These are phyloP conservation scores for Opisthocomus hoazin DNA, from an alignment of 2,113 vertebrate species.

Conservation along the genomic window DNA sequence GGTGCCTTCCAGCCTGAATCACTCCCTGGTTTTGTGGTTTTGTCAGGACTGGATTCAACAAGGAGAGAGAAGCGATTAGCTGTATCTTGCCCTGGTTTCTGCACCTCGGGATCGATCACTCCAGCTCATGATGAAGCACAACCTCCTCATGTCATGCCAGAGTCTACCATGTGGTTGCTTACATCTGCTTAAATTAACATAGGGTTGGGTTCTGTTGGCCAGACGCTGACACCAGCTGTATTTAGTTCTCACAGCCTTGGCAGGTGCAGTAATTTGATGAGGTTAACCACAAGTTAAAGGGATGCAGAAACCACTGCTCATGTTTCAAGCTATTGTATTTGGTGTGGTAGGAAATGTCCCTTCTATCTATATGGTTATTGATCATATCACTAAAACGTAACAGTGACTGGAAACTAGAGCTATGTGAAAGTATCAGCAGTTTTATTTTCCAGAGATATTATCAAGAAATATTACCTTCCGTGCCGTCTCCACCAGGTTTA, in stretches of 20 bases:
- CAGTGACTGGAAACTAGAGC: conserved; percentile 44
- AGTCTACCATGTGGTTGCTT: conserved; percentile 24
- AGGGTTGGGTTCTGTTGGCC: conserved; percentile 31
- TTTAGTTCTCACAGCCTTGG: conserved; percentile 60
- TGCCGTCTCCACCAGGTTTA: neutral
- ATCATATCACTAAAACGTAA: conserved; percentile 58
- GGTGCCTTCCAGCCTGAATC: neutral
- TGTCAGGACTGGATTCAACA: neutral
- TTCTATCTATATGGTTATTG: conserved; percentile 53
- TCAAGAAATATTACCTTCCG: neutral
- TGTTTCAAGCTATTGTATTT: conserved; percentile 48
- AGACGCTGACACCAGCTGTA: conserved; percentile 43
- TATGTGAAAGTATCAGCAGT: neutral
- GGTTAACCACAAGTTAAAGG: conserved; percentile 59
- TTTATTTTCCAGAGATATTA: conserved; percentile 34
- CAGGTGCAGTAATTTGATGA: conserved; percentile 57
- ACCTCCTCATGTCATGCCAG: neutral
- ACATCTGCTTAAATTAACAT: conserved; percentile 49
- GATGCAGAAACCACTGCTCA: conserved; percentile 33
- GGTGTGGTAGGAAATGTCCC: conserved; percentile 52
- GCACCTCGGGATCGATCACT: neutral
- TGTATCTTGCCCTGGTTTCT: neutral
- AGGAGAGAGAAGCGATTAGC: neutral
- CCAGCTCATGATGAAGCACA: neutral
- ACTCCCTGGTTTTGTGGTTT: neutral